Evolutionary conservation across 2,797 vertebrate species (phyloP), one percentile per base, ranked within the genome.

Genomic region (Presbytis comata): DNA sequence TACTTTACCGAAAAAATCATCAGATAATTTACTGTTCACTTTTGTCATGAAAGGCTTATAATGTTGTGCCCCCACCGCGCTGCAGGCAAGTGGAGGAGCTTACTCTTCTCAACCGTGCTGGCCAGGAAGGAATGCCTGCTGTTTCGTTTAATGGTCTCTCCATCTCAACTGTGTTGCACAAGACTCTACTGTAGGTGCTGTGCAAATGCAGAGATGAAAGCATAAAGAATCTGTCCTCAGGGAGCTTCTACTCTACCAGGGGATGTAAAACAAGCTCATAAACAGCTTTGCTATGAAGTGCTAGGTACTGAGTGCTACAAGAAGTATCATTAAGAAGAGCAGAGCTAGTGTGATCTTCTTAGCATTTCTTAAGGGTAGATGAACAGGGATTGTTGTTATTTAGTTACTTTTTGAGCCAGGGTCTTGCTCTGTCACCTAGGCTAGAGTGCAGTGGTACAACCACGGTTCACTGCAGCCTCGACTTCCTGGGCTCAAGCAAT

Each of bases 41-140:
- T 95, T 61, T 86, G 36, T 81, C 67, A 53, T 44, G 44, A 93
- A 53, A 83, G 46, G 41, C 6, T 67, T 76, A 28, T 57, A 48
- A 50, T 39, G 16, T 41, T 41, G 0, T n/a, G n/a, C 50, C 4
- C 28, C 33, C 5, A 12, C 41, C n/a, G 21, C 33, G 59, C 12
- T 83, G 26, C 48, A 46, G 86, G 30, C 61, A 39, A 7, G 4
- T 1, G 1, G 28, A n/a, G 33, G 5, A 30, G 61, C 33, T 75
- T 17, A 5, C 33, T 44, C 50, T 48, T 44, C 12, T 26, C 57
- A 53, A 33, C 55, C 19, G 85, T 39, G 89, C 28, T 85, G 79
- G 53, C 61, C 8, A 72, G 44, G 26, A 16, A 75, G 53, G 55
- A 59, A 17, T 67, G 24, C 13, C 81, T 70, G 24, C 36, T n/a